Evolutionary conservation across 2,797 vertebrate genomes (phyloP), one percentile per base, ranked within the genome.

Genomic region (Danio jaintianensis): DNA sequence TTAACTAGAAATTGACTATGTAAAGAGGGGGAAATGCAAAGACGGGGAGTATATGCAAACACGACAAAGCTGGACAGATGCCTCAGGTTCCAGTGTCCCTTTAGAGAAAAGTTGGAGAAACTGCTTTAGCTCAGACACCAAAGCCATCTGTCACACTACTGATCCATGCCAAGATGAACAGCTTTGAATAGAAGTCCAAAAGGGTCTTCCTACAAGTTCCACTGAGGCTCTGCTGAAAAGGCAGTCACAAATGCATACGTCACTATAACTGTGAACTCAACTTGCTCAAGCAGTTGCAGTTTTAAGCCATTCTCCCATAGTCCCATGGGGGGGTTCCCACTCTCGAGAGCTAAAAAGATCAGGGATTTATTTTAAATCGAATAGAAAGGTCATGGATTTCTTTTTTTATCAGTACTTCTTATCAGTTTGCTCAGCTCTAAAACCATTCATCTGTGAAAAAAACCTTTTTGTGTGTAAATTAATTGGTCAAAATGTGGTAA

Each of bases 51-150:
- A 72, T 61, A 56, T 77, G 58, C 53, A 18, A 64, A 68, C 81
- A 86, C 58, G 83, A 61, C 73, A 83, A 82, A 84, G 16, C 3
- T 80, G 83, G 76, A 78, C 79, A 42, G 42, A 76, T 82, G 83
- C 38, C 38, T 85, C 73, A 69, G 78, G 61, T 79, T 82, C 77
- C 76, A 56, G 72, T 81, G 43, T 64, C 61, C 68, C 55, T 64
- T 53, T 80, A 78, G 74, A 80, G 78, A 86, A 68, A 71, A 62
- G 38, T 69, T 59, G 13, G 61, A 38, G 58, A 69, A 85, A 85
- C 81, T 80, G 62, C 85, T 88, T 83, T 81, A 83, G 73, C 81
- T 82, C 85, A 83, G 87, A n/a, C 53, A 80, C 62, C 75, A 80
- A 76, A 72, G 69, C 83, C 68, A 70, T 84, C 86, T 80, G 82